Conservation (phyloP, 2,797 vertebrate species). For the Chaenodraco wilsoni region DNA sequence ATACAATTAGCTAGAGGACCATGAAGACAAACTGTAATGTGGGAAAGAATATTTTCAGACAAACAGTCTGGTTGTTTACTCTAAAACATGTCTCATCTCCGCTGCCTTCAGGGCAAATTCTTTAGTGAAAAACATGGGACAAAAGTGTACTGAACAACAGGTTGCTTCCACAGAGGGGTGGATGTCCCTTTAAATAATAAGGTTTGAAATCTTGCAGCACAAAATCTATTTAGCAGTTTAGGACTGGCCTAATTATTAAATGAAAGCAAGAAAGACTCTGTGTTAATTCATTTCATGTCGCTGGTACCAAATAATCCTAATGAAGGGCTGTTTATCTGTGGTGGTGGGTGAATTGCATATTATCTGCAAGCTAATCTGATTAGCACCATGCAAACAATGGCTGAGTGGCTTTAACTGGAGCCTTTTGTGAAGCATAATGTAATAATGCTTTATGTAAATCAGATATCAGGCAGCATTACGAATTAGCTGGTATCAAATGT, state of each 20-base stretch:
- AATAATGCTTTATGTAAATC: constrained; percentile 32
- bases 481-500: constrained; percentile 12
- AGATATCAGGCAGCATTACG: constrained; percentile 20
- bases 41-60: constrained; percentile 30
- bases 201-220: constrained; percentile 7
- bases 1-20: constrained; percentile 29
- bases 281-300: constrained; percentile 11
- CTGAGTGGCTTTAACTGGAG: constrained; percentile 27
- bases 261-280: neutral
- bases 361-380: constrained; percentile 44
- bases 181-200: constrained; percentile 5
- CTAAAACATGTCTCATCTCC: constrained; percentile 34
- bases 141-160: constrained; percentile 21
- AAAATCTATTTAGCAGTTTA: neutral
- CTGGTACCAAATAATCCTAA: constrained; percentile 20
- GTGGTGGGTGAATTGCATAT: constrained; percentile 32
- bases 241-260: neutral
- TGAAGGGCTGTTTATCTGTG: constrained; percentile 35
- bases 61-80: constrained; percentile 48
- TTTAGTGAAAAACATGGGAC: constrained; percentile 25
- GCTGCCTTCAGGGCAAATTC: constrained; percentile 43
- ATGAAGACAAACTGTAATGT: constrained; percentile 28
- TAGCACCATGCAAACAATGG: constrained; percentile 42
- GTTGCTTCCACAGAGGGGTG: neutral
- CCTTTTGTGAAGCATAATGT: constrained; percentile 23